A percentile compares a stretch with the other conserved stretches of the same genome.
Evolutionary conservation across 2,888 invertebrate species (phyloP).

Genomic region (Ischnus inquisitorius): DNA sequence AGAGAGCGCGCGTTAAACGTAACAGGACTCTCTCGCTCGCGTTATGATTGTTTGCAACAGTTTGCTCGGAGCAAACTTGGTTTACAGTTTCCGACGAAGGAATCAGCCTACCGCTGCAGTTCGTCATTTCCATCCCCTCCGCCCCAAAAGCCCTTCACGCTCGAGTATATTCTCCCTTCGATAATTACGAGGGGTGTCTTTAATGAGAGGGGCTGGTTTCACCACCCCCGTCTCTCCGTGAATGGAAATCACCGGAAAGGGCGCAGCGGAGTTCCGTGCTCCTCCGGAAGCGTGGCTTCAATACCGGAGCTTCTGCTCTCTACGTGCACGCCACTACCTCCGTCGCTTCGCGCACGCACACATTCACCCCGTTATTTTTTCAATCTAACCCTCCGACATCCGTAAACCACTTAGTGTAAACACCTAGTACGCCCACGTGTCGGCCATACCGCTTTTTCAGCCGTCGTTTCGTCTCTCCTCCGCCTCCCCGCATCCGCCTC

Average conservation of each 20-base stretch:
- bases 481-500: neutral
- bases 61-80: neutral
- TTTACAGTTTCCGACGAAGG: neutral
- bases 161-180: slow-evolving; percentile 5
- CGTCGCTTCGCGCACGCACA: neutral
- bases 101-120: neutral
- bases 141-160: neutral
- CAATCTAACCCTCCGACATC: slow-evolving; percentile 66
- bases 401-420: slow-evolving; percentile 69
- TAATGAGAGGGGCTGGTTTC: slow-evolving; percentile 40
- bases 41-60: neutral
- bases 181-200: slow-evolving; percentile 50
- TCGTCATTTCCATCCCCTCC: neutral
- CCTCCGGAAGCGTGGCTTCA: slow-evolving; percentile 47
- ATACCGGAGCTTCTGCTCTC: slow-evolving; percentile 35
- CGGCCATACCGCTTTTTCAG: slow-evolving; percentile 43
- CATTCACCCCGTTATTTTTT: slow-evolving; percentile 67
- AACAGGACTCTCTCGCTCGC: neutral
- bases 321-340: neutral
- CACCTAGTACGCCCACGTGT: slow-evolving; percentile 65
- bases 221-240: slow-evolving; percentile 13
- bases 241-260: slow-evolving; percentile 60
- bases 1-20: neutral
- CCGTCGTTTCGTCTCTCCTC: neutral
- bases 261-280: slow-evolving; percentile 26